Base-by-base conservation (phyloP, 2,797 vertebrate species). In the Margarornis squamiger region DNA sequence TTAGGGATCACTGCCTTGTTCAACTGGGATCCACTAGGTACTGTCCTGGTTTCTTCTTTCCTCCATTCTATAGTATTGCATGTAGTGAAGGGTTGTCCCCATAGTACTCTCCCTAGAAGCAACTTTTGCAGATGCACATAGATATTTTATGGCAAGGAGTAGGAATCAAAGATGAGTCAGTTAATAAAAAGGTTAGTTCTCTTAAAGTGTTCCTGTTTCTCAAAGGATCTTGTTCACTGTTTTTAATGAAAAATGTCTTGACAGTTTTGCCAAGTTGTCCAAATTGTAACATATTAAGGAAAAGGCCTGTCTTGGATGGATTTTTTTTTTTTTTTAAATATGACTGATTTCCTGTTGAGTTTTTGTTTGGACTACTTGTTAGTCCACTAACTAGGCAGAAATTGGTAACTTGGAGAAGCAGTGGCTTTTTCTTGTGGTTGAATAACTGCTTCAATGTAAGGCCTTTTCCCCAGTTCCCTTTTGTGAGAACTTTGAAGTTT, bases 11-110 rank as follows among this genome's bases (percentile, higher is more conserved):
- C 14, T 19, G 24, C 46, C 11, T 84, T 3, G 2, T 86, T 85
- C 24, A 65, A 1, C 23, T 54, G 63, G 41, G 59, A 93, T 49
- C 39, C 7, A 1, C 19, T 38, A 26, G 26, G 19, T 39, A 7
- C 9, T 70, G 34, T 76, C 71, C 55, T 68, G 36, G 11, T 14
- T 88, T 88, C 29, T 14, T 24, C 20, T 71, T 76, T 76, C 5
- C 38, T 66, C 26, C 30, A 23, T 82, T 55, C 59, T 30, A 6
- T 5, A 24, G 11, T 2, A 0, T 19, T 41, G 23, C 3, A 3
- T 5, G 10, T 21, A 43, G 39, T 87, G 36, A 67, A 79, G 63
- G 23, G 14, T 73, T 48, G 26, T 74, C 30, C 61, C 63, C 29
- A 7, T 39, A 17, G 29, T 39, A 3, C 14, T 81, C 32, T 88